These are phyloP conservation scores for Drosophila cognata DNA, from an alignment of 2,888 invertebrate species.

Conservation along the genomic window DNA sequence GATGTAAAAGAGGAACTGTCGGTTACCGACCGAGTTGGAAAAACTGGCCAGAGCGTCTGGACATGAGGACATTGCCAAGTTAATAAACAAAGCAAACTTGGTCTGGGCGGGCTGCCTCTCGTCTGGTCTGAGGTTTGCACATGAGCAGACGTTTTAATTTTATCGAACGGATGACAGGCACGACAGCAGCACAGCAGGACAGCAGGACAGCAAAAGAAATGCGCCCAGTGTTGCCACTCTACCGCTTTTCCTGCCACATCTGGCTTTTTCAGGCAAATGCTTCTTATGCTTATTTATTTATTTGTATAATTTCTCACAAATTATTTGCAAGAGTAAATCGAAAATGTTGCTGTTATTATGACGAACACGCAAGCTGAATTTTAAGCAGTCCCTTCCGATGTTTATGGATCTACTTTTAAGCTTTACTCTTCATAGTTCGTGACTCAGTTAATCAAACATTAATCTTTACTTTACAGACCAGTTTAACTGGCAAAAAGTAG, in stretches of 20 bases:
- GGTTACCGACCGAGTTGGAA: conserved; percentile 38
- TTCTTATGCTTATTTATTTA: not conserved
- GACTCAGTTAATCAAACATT: not conserved
- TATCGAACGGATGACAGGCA: conserved; percentile 71
- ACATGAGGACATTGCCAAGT: conserved; percentile 47
- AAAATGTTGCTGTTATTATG: not conserved
- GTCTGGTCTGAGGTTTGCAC: conserved; percentile 52
- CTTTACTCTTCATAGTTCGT: too few relatives aligned
- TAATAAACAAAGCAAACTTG: conserved; percentile 74
- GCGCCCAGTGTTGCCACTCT: conserved; percentile 11
- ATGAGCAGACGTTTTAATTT: conserved; percentile 77
- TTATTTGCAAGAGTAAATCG: not conserved
- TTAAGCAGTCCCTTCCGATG: not conserved
- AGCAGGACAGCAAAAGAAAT: conserved; percentile 2
- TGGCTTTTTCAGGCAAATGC: not conserved
- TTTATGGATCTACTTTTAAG: not conserved
- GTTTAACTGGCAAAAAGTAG: not conserved
- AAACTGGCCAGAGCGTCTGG: conserved; percentile 21
- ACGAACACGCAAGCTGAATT: not conserved
- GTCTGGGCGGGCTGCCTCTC: conserved; percentile 31
- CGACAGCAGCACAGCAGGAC: conserved; percentile 27
- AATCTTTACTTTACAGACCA: not conserved
- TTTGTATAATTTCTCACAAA: not conserved
- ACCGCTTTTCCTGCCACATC: not conserved
- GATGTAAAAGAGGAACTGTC: conserved; percentile 8